These are phyloP conservation scores for Pteria penguin DNA, from an alignment of 2,888 invertebrate genomes.

Conservation along the genomic window DNA sequence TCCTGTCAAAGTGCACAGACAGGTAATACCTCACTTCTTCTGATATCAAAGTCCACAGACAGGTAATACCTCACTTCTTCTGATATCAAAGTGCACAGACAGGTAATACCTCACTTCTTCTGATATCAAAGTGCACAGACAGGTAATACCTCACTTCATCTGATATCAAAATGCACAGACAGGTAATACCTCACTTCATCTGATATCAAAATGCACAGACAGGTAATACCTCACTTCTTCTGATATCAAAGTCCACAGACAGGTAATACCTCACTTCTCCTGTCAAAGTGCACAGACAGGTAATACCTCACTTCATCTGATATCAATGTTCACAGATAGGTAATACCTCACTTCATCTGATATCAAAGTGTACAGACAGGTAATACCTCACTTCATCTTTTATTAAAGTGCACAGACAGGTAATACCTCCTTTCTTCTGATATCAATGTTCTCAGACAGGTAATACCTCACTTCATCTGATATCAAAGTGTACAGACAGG, in stretches of 20 bases:
- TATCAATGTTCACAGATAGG: conserved; percentile 99
- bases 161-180: no score
- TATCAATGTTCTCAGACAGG: no score
- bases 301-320: conserved; percentile 90
- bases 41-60: conserved; percentile 97
- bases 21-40: conserved; percentile 90
- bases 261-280: no score
- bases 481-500: no score
- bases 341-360: conserved; percentile 90
- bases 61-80: conserved; percentile 90
- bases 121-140: no score
- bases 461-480: not conserved
- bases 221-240: no score
- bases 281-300: no score
- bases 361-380: conserved; percentile 97
- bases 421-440: conserved; percentile 61
- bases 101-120: conserved; percentile 81
- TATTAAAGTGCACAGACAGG: conserved; percentile 94
- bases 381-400: conserved; percentile 90
- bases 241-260: no score
- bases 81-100: conserved; percentile 95
- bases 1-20: conserved; percentile 98
- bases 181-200: no score
- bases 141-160: not conserved
- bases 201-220: no score